These are phyloP conservation scores for Adelosebastes latens DNA, from an alignment of 2,797 vertebrate species.

Conservation along the genomic window DNA sequence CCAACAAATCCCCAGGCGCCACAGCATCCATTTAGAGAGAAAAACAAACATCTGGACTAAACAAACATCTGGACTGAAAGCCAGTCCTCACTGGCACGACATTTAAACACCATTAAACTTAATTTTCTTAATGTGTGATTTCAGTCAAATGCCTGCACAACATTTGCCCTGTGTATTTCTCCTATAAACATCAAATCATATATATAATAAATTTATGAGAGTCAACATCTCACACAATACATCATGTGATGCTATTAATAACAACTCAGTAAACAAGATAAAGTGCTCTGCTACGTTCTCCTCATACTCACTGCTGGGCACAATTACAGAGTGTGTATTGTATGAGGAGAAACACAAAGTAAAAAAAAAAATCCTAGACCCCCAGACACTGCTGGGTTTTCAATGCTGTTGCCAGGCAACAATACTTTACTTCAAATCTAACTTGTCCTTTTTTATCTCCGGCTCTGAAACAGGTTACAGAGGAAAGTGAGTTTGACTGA, in stretches of 20 bases:
- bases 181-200: not conserved
- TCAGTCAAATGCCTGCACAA: not conserved
- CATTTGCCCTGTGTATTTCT: not conserved
- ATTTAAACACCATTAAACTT: constrained; percentile 30
- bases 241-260: not conserved
- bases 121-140: not conserved
- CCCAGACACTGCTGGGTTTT: constrained; percentile 74
- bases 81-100: constrained; percentile 22
- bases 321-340: constrained; percentile 54
- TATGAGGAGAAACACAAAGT: constrained; percentile 70
- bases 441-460: constrained; percentile 77
- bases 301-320: constrained; percentile 41
- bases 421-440: constrained; percentile 78
- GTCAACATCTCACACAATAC: not conserved
- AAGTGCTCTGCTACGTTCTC: not conserved
- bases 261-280: not conserved
- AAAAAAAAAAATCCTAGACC: constrained; percentile 61
- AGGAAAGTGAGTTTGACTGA: constrained; percentile 61
- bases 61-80: constrained; percentile 42
- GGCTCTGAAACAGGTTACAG: constrained; percentile 57
- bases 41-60: constrained; percentile 70
- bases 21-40: constrained; percentile 65
- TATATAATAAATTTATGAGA: not conserved
- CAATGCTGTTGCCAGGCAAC: constrained; percentile 86
- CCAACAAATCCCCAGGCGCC: constrained; percentile 70